Conservation (phyloP, 92 coral and sea anemone genomes). For the Muricea muricata region DNA sequence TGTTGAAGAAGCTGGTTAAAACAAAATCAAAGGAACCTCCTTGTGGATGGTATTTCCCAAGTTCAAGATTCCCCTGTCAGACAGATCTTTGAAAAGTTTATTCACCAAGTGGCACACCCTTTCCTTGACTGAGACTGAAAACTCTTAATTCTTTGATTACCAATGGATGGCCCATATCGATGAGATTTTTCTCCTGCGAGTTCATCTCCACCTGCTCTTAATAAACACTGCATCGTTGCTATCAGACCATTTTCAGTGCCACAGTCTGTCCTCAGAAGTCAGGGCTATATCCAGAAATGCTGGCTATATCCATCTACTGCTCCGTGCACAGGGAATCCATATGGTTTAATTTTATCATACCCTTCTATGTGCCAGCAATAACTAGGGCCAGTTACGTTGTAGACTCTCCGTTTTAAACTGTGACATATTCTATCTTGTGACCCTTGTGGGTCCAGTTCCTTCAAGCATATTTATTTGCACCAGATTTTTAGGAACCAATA, state of each 20-base stretch:
- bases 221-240: slow-evolving; percentile 28
- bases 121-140: slow-evolving; percentile 23
- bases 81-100: slow-evolving; percentile 39
- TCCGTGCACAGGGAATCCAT: slow-evolving; percentile 45
- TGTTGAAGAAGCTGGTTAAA: slow-evolving; percentile 2
- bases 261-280: slow-evolving; percentile 34
- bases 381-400: slow-evolving; percentile 48
- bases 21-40: slow-evolving; percentile 16
- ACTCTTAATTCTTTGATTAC: slow-evolving; percentile 14
- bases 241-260: slow-evolving; percentile 50
- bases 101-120: slow-evolving; percentile 51
- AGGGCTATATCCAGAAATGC: slow-evolving; percentile 28
- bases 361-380: slow-evolving; percentile 54
- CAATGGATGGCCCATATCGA: slow-evolving; percentile 17
- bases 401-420: slow-evolving; percentile 41
- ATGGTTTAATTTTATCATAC: slow-evolving; percentile 54
- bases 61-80: slow-evolving; percentile 15
- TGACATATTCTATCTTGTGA: slow-evolving; percentile 46
- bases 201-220: slow-evolving; percentile 28
- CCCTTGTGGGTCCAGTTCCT: slow-evolving; percentile 56
- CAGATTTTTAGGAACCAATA: slow-evolving; percentile 22
- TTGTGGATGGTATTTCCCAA: not conserved
- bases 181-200: slow-evolving; percentile 45
- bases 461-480: slow-evolving; percentile 25
- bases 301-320: slow-evolving; percentile 41